Base-by-base conservation (phyloP, 2,888 invertebrate genomes). In the Microctonus aethiopoides region DNA sequence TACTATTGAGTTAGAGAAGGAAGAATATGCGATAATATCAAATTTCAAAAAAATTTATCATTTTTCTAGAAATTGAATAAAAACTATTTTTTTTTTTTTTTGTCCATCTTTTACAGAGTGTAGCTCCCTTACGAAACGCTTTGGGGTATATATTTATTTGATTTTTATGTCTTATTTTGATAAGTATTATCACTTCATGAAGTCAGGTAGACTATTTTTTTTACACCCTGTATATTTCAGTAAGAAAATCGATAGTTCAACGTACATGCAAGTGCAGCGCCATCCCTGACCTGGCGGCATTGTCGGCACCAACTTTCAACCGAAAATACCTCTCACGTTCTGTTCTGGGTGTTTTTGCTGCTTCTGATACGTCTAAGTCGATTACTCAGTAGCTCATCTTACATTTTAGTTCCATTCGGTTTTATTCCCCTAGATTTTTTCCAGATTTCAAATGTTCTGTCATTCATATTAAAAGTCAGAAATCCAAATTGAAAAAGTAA, bases 241-340 rank as follows among this genome's bases (percentile, higher is more conserved):
- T 66, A 68, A 64, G 67, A 80, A 75, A 73, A 84, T 84, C 84
- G 83, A 84, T 84, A 84, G 84, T 84, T 84, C 83, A 84, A 84
- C 82, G 84, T 82, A 84, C 83, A 83, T 77, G 75, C 80, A 78
- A 83, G 81, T 77, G 77, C 77, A 78, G 79, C 76, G 74, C 79
- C 78, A 78, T 77, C 76, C 72, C 67, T 74, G 72, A 72, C 73
- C 74, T 64, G 69, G 69, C 65, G 59, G 67, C 73, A 71, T 57
- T 71, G 22, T 56, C 32, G n/a, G 29, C 22, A 24, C 65, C 16
- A 29, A 64, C 41, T 68, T 71, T 61, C 46, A 60, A 59, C 54
- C 51, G 62, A 64, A 29, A 54, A 36, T 63, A 24, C 4, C 46
- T 57, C 32, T 4, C 34, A 20, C 63, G 36, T 10, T n/a, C n/a